Conservation (phyloP, 2,888 invertebrate genomes). For the Acholoe squamosa region DNA sequence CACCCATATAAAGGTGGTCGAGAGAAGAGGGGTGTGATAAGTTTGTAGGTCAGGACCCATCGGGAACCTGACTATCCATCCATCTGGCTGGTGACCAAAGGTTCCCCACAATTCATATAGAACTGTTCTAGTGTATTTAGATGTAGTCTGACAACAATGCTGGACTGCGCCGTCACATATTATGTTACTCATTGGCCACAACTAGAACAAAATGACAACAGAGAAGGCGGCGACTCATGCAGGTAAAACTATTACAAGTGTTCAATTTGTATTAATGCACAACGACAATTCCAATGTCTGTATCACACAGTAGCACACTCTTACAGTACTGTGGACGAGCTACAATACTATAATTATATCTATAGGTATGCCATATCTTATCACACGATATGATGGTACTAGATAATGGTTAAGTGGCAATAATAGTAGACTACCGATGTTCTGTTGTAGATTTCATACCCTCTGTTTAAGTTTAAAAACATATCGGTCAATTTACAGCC, state of each 20-base stretch:
- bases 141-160: neutral
- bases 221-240: neutral
- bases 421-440: no score
- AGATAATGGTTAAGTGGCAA: no score
- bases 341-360: no score
- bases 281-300: no score
- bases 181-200: neutral
- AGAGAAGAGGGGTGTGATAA: neutral
- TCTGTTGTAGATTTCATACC: no score
- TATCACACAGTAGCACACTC: no score
- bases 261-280: no score
- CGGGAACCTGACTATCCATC: neutral
- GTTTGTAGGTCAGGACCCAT: neutral
- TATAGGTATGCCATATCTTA: no score
- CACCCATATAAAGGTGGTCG: neutral
- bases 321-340: no score
- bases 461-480: no score
- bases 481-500: no score
- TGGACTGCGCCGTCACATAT: neutral
- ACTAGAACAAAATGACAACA: neutral
- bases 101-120: neutral
- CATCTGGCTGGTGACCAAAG: neutral
- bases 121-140: neutral
- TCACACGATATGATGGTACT: no score
- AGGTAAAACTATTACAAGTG: neutral